These are phyloP conservation scores for Altica lythri DNA, from an alignment of 2,888 invertebrate genomes.

Conservation along the genomic window DNA sequence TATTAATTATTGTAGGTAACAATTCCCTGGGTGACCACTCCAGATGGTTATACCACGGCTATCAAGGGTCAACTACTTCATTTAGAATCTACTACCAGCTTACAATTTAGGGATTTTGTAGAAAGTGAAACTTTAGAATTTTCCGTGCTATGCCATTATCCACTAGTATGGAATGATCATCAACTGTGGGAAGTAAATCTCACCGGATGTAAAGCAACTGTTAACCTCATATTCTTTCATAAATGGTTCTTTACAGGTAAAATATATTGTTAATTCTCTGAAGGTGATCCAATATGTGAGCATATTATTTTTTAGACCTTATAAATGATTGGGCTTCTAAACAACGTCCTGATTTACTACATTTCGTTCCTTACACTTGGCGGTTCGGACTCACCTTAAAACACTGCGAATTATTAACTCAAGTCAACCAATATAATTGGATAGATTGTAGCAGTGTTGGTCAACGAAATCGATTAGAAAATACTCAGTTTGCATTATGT, in stretches of 20 bases:
- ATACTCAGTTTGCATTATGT: slow-evolving; percentile 91
- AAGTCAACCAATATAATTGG: slow-evolving; percentile 98
- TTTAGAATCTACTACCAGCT: slow-evolving; percentile 93
- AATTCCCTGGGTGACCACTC: slow-evolving; percentile 88
- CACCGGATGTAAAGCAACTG: slow-evolving; percentile 93
- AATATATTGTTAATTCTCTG: background rate
- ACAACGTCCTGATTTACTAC: slow-evolving; percentile 87
- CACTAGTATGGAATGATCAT: slow-evolving; percentile 93
- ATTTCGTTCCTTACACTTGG: slow-evolving; percentile 97
- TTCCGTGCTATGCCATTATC: slow-evolving; percentile 86
- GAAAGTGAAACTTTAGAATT: slow-evolving; percentile 96
- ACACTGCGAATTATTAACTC: slow-evolving; percentile 91
- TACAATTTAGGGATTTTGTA: slow-evolving; percentile 88
- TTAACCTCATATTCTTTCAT: slow-evolving; percentile 90
- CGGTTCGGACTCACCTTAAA: slow-evolving; percentile 88
- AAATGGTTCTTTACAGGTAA: slow-evolving; percentile 90
- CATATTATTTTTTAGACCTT: slow-evolving; percentile 65
- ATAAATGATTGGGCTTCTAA: slow-evolving; percentile 97
- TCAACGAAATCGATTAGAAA: slow-evolving; percentile 70
- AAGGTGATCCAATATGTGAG: background rate
- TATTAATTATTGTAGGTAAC: slow-evolving; percentile 60
- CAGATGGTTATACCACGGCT: slow-evolving; percentile 80
- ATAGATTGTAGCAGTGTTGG: slow-evolving; percentile 96
- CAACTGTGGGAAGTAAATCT: slow-evolving; percentile 92
- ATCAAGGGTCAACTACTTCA: slow-evolving; percentile 93